Conservation (phyloP, 1,140 invertebrate species). For the Akabosia matsudoensis region DNA sequence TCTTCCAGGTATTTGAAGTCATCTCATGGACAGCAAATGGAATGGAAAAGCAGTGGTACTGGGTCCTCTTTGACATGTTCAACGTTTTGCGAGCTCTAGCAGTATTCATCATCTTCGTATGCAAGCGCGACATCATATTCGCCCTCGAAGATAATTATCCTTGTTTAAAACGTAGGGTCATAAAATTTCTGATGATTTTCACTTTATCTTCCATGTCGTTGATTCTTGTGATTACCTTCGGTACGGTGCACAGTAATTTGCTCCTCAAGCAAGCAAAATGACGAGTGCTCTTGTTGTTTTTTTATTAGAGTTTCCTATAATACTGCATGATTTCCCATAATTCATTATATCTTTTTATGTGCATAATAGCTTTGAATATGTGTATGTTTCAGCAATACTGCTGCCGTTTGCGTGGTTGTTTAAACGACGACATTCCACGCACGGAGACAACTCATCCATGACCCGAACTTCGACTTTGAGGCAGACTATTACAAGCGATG, state of each 20-base stretch:
- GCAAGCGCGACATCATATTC: slow-evolving; percentile 33
- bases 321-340: not conserved
- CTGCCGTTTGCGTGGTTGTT: slow-evolving; percentile 1
- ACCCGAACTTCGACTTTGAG: slow-evolving; percentile 8
- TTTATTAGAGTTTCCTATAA: too few species aligned
- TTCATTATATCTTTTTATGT: not conserved
- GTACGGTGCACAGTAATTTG: not conserved
- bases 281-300: not conserved
- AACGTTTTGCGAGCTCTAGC: slow-evolving; percentile 34
- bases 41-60: slow-evolving; percentile 28
- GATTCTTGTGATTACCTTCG: not conserved
- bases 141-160: slow-evolving; percentile 29
- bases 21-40: slow-evolving; percentile 26
- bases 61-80: slow-evolving; percentile 32
- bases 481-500: slow-evolving; percentile 3
- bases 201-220: not conserved
- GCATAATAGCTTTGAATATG: not conserved
- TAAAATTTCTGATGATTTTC: not conserved
- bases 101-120: slow-evolving; percentile 42
- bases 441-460: not conserved
- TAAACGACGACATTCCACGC: not conserved
- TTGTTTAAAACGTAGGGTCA: slow-evolving; percentile 18
- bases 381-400: slow-evolving; percentile 1
- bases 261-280: not conserved
- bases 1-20: slow-evolving; percentile 32